Evolutionary conservation across 2,888 invertebrate species (phyloP), one percentile per base, ranked within the genome.

Genomic region (Pollenia griseotomentosa): DNA sequence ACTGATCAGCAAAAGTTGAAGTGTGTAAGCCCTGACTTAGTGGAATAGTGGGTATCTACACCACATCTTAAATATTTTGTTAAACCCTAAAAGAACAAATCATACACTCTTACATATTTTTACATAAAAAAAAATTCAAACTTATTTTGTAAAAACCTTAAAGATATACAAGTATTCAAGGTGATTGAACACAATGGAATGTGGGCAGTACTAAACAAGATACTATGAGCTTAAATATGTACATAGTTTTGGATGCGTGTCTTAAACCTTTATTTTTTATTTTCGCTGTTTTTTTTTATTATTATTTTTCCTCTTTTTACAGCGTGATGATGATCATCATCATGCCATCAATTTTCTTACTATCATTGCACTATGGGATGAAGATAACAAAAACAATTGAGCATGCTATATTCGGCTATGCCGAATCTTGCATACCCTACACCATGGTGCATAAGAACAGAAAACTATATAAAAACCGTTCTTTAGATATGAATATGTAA

Each of bases 131-230:
- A 74, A 78, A 77, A 51, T 48, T 11, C 57, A 75, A 66, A 74
- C 19, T 51, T 80, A 51, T 74, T 74, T 79, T 83, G 44, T 57
- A 53, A 77, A 85, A 83, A 75, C 80, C 77, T 81, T 77, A 59
- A 84, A 81, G 81, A 87, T 81, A 77, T 68, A 73, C 77, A 87
- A 86, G 83, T 63, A 87, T 86, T 86, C 84, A 88, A 89, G 89
- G 89, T 89, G 89, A 89, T 89, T 89, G 89, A 88, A 89, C 89
- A 89, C 86, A 87, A 86, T 87, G 89, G 89, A 89, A 89, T 89
- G 89, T 89, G 88, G 88, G 89, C 88, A 88, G 87, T 79, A 88
- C 86, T 88, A 88, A 85, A 83, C 79, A 85, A 82, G 83, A 85
- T 83, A 73, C 79, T 74, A 80, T 74, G 66, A 87, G 78, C 87